These are phyloP conservation scores for Aurelia coerulea DNA, from an alignment of 30 jellyfish, hydroid and myxozoan genomes.

Conservation along the genomic window DNA sequence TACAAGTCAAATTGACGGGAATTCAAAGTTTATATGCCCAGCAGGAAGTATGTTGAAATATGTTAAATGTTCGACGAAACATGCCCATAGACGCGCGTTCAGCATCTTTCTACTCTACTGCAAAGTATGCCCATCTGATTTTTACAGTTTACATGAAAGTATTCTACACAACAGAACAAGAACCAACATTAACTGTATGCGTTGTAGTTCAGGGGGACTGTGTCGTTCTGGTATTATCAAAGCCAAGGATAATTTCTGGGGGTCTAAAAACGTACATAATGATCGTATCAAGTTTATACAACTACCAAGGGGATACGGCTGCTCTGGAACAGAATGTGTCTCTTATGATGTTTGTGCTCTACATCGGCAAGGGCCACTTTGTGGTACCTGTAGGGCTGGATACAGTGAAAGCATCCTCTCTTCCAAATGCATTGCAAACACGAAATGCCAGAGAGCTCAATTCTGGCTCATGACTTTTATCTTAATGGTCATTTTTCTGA, in stretches of 20 bases:
- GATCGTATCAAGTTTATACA: neutral
- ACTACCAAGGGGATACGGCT: constrained; percentile 1
- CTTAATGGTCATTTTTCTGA: neutral
- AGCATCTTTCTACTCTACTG: neutral
- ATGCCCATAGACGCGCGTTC: neutral
- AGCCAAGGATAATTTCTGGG: neutral
- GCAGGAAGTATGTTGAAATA: neutral
- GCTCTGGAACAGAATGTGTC: neutral
- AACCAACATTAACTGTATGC: neutral
- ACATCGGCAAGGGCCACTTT: neutral
- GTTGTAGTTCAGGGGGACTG: neutral
- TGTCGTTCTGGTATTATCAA: neutral
- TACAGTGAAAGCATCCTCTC: neutral
- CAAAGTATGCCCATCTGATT: neutral
- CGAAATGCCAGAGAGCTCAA: neutral
- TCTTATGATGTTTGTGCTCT: neutral
- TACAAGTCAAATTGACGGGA: neutral
- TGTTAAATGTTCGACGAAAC: too few relatives aligned
- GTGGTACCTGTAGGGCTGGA: neutral
- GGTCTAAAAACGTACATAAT: neutral
- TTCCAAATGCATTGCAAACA: neutral
- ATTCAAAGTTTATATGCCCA: neutral
- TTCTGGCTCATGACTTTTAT: neutral
- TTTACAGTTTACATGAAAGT: constrained; percentile 8
- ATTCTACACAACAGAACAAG: neutral